Percentiles rank a stretch among this genome's conserved stretches.
These are phyloP conservation scores for Scopus umbretta DNA, from an alignment of 2,113 vertebrate genomes.

Conservation along the genomic window DNA sequence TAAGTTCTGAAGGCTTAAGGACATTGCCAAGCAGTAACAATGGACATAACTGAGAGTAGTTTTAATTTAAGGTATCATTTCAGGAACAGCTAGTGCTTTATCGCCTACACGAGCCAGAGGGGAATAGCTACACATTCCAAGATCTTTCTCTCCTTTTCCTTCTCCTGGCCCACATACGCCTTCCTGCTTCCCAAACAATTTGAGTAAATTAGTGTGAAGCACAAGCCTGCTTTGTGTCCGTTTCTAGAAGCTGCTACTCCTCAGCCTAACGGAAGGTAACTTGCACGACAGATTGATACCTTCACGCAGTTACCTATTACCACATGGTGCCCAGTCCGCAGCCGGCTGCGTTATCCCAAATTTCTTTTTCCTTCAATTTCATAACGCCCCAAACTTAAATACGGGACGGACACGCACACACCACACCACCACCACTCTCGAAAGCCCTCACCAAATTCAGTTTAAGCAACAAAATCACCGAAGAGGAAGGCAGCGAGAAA, in stretches of 20 bases:
- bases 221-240: too few species aligned
- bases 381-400: fast-evolving
- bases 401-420: too few species aligned
- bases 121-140: fast-evolving
- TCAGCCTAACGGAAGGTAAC: fast-evolving
- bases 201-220: not conserved
- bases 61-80: not conserved
- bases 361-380: too few species aligned
- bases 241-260: too few species aligned
- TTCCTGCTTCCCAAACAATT: not conserved
- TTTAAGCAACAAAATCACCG: fast-evolving
- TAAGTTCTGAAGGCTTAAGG: not conserved
- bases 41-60: not conserved
- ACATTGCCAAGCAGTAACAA: not conserved
- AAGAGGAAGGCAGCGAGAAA: too few species aligned
- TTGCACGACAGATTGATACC: fast-evolving
- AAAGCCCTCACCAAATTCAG: not conserved
- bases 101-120: not conserved
- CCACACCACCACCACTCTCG: too few species aligned
- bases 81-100: not conserved
- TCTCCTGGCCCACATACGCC: not conserved
- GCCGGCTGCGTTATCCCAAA: too few species aligned
- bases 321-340: not conserved
- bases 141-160: not conserved
- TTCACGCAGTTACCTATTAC: fast-evolving